Conservation (phyloP, 1,140 invertebrate genomes). For the Lucilia sericata region DNA sequence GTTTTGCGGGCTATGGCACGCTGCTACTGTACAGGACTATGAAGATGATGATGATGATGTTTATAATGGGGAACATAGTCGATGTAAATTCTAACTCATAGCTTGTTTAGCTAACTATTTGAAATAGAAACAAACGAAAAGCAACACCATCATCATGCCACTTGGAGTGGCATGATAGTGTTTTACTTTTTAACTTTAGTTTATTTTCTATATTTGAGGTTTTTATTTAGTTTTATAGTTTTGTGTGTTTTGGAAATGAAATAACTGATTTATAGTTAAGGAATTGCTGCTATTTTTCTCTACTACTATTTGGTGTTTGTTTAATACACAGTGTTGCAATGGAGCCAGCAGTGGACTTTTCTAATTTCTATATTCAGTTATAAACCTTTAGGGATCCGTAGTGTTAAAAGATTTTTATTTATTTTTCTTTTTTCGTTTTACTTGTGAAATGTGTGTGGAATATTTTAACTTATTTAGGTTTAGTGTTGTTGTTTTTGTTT, state of each 20-base stretch:
- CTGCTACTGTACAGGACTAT: background rate
- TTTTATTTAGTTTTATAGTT: background rate
- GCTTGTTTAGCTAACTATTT: background rate
- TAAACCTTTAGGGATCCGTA: background rate
- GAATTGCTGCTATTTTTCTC: background rate
- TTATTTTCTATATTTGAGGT: background rate
- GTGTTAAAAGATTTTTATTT: background rate
- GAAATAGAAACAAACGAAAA: background rate
- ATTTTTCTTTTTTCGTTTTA: background rate
- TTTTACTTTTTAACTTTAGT: background rate
- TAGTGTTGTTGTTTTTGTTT: background rate
- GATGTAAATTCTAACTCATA: background rate
- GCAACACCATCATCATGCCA: too few relatives aligned
- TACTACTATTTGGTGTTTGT: background rate
- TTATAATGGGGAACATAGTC: background rate
- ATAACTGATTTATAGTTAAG: constrained; percentile 7
- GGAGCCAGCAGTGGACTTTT: background rate
- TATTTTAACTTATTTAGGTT: background rate
- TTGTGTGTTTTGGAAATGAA: background rate
- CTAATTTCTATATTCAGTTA: background rate
- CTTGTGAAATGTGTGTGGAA: too few relatives aligned
- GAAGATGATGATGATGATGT: background rate
- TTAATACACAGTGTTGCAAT: background rate
- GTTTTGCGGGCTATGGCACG: background rate
- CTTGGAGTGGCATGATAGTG: background rate